Evolutionary conservation across 2,888 invertebrate genomes (phyloP), one percentile per base, ranked within the genome.

Genomic region (Lepetodrilus schrolli): DNA sequence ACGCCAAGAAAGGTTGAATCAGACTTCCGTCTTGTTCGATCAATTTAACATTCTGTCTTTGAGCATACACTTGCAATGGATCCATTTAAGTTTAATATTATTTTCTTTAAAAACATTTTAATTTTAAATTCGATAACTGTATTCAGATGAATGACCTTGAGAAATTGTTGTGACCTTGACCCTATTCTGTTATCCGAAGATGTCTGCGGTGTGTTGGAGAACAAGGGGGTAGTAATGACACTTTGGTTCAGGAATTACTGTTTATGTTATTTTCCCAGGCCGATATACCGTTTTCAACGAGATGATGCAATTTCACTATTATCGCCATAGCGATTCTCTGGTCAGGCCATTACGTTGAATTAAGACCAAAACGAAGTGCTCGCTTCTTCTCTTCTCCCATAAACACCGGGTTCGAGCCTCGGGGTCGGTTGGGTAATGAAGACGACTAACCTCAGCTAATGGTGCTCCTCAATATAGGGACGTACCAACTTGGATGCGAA

Each of bases 281-380:
- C 58, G 58, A 34, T 23, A n/a, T n/a, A 30, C 58, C 13, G 58
- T n/a, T 34, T 23, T 17, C 30, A 34, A 30, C 30, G 26, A 30
- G 58, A 47, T 68, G 68, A 68, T 68, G 68, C 68, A 68, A 68
- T 68, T 68, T n/a, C 47, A 26, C 13, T 47, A 23, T 47, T 47
- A 68, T 68, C 38, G 43, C 43, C 26, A 68, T 21, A 68, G 68
- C 21, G 47, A 38, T 47, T 43, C 30, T 47, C 23, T 68, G 26
- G 47, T 26, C 47, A 38, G 43, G 43, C 68, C 68, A 68, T 68
- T 68, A 43, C 68, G 68, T 21, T 68, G 68, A 68, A 68, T 68
- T 68, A 68, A 58, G 58, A 58, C 58, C 34, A 30, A 30, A 26
- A 58, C 13, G 58, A 58, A 43, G 17, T 58, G 58, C 58, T 34